Base-by-base conservation (phyloP, 2,888 invertebrate genomes). In the Andricus curvator region DNA sequence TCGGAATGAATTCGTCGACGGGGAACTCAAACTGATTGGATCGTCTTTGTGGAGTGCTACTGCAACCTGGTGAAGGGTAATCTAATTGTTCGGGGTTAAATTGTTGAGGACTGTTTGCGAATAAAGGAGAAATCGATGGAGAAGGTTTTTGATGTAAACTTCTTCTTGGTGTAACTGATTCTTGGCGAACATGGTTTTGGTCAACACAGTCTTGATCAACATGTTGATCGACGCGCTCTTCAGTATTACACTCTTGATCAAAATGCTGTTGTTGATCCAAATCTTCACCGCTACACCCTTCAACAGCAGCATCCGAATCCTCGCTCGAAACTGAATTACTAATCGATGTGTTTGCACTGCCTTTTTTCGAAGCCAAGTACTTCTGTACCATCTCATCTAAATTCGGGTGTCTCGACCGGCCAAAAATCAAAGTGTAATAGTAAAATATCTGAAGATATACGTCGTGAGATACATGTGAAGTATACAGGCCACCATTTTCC, bases 1-100 rank as follows among this genome's bases (percentile, higher is more conserved):
- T 68, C 2, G 68, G 68, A 25, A 68, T 68, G 44, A 68, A 68
- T 44, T 68, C 68, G 25, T 20, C 68, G 25, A 3, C n/a, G 15
- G 68, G 68, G 13, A 68, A 68, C 6, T 41, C 17, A 37, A 68
- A 48, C 15, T 44, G 22, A 68, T 20, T 48, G 6, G 62, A 15
- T 29, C 25, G 25, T 48, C 22, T 17, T 22, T 25, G 62, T 25
- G 13, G 15, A 22, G 17, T 22, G 25, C 15, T 22, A 2, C 62
- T 62, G 15, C 1, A 62, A 22, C 62, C 62, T 25, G 62, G 1
- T 62, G 62, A 13, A 29, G 62, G 11, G 25, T 62, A 4, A 44
- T 15, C 44, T 5, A 6, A 17, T 22, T 4, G 13, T 62, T 62
- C 62, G 1, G n/a, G 13, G 17, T 25, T 15, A 15, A 25, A 25